These are phyloP conservation scores for Cydia pomonella DNA, from an alignment of 1,140 invertebrate species.

Conservation along the genomic window DNA sequence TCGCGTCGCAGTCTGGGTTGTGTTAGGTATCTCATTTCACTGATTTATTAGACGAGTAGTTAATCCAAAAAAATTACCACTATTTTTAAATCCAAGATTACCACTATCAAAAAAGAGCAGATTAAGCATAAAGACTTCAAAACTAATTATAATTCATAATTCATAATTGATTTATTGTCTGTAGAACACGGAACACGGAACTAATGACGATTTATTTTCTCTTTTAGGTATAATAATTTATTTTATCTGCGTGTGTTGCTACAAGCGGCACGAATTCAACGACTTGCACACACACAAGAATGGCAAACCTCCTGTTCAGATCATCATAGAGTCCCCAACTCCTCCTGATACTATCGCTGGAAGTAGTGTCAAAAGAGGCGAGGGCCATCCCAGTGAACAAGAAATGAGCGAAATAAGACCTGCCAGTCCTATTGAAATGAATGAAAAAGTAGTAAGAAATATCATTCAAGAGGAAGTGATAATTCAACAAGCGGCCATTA, in stretches of 20 bases:
- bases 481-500: conserved; percentile 58
- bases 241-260: conserved; percentile 59
- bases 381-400: conserved; percentile 44
- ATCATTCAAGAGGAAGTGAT: conserved; percentile 57
- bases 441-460: conserved; percentile 45
- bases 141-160: no score
- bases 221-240: conserved; percentile 71
- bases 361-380: conserved; percentile 52
- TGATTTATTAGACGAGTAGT: neutral
- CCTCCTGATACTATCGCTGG: conserved; percentile 60
- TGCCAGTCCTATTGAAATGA: conserved; percentile 37
- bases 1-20: conserved; percentile 90
- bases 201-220: no score
- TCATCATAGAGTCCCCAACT: conserved; percentile 66
- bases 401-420: conserved; percentile 39
- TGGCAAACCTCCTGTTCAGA: conserved; percentile 63
- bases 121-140: neutral
- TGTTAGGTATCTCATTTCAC: conserved; percentile 80
- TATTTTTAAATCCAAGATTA: no score
- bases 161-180: no score
- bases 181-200: no score
- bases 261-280: conserved; percentile 47
- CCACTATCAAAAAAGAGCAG: no score
- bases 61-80: neutral
- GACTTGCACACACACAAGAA: conserved; percentile 49